A percentile compares a stretch with the other conserved stretches of the same genome.
These are phyloP conservation scores for Ondatra zibethicus DNA, from an alignment of 2,113 vertebrate species.

Conservation along the genomic window DNA sequence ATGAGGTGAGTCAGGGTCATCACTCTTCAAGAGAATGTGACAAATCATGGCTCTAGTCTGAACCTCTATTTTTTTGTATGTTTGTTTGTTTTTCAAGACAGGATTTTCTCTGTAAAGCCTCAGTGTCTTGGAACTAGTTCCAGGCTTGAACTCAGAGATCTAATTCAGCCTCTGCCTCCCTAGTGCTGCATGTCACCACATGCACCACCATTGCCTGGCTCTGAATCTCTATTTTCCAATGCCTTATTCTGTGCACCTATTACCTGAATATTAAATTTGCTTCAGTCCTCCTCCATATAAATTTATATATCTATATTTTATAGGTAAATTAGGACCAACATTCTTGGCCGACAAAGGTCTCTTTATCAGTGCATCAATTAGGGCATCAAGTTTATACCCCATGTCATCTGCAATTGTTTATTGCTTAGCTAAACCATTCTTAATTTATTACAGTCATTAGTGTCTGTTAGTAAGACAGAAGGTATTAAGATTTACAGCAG, in stretches of 20 bases:
- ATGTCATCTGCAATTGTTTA: conserved; percentile 75
- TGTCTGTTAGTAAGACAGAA: conserved; percentile 67
- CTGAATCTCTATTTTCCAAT: conserved; percentile 46
- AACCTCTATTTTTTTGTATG: not conserved
- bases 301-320: not conserved
- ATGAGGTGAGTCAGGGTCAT: conserved; percentile 61
- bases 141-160: not conserved
- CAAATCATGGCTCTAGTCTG: conserved; percentile 35
- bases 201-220: not conserved
- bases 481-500: conserved; percentile 60
- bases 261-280: conserved; percentile 37
- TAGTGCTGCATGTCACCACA: not conserved
- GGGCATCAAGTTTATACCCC: conserved; percentile 69
- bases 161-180: not conserved
- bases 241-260: not conserved
- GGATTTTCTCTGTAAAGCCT: not conserved
- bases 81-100: conserved; percentile 51
- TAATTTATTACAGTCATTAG: conserved; percentile 81
- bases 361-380: conserved; percentile 71
- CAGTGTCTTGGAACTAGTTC: not conserved
- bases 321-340: conserved; percentile 27
- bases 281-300: not conserved
- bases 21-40: conserved; percentile 51
- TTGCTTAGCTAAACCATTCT: conserved; percentile 70
- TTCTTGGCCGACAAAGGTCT: conserved; percentile 60